phyloP scores from a whole-genome alignment of 2,888 invertebrate genomes.

The Drepanosiphum platanoidis region DNA sequence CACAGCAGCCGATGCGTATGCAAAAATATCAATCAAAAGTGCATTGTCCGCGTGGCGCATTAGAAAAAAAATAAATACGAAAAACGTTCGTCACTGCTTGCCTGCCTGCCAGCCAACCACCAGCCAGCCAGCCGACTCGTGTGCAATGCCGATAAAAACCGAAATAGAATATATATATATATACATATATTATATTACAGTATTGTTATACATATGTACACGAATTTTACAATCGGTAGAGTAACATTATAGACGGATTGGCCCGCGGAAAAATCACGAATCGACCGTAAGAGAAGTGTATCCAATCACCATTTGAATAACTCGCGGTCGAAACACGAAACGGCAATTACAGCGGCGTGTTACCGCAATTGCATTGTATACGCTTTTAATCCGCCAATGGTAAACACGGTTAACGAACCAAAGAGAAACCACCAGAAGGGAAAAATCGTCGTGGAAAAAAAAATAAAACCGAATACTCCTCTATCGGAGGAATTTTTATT shows the following conservation, averaged over 20 bases:
- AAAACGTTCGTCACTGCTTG: background rate
- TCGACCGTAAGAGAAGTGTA: background rate
- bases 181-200: too few relatives aligned
- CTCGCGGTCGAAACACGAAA: background rate
- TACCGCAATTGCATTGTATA: constrained; percentile 3
- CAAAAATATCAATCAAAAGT: constrained; percentile 28
- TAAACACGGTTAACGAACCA: background rate
- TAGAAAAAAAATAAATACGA: background rate
- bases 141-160: background rate
- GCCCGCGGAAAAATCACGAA: background rate
- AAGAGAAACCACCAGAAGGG: background rate
- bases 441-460: background rate
- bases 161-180: background rate
- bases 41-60: background rate
- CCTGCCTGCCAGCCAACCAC: too few relatives aligned
- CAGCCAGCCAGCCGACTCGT: background rate
- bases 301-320: background rate
- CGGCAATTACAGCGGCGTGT: background rate
- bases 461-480: background rate
- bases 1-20: background rate
- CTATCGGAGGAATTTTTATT: too few relatives aligned
- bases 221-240: background rate
- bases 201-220: too few relatives aligned
- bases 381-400: constrained; percentile 29
- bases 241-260: too few relatives aligned